A percentile compares a stretch with the other conserved stretches of the same genome.
Evolutionary conservation across 2,888 invertebrate genomes (phyloP).

Genomic region (Meiosimyza platycephala): DNA sequence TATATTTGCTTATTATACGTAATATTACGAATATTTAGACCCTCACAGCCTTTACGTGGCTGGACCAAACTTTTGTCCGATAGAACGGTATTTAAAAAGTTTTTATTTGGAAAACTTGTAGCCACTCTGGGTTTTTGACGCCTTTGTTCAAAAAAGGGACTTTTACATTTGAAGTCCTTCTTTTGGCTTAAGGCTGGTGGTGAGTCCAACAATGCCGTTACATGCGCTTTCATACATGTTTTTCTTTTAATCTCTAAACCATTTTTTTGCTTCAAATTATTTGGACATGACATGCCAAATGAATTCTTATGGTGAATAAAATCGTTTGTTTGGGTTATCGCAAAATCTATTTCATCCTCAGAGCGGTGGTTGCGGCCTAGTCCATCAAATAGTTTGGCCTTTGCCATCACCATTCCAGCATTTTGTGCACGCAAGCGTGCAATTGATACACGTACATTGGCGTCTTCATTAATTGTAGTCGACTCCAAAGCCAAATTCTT

Average conservation of each 20-base stretch:
- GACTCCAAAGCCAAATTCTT: conserved; percentile 6
- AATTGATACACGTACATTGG: conserved; percentile 77
- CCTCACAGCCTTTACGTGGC: conserved; percentile 8
- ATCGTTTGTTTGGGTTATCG: not conserved
- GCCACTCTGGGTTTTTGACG: conserved; percentile 39
- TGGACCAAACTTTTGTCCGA: conserved; percentile 39
- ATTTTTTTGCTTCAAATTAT: too few species aligned
- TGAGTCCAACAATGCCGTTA: conserved; percentile 12
- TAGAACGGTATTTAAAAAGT: conserved; percentile 42
- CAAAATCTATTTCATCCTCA: conserved; percentile 29
- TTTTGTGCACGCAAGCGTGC: conserved; percentile 79
- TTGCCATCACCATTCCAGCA: conserved; percentile 83
- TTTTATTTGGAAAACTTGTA: conserved; percentile 40
- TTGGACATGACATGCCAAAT: too few species aligned
- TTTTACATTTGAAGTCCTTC: conserved; percentile 35
- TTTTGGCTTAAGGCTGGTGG: conserved; percentile 25
- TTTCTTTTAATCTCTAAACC: too few species aligned
- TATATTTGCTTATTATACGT: conserved; percentile 20
- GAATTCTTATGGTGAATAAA: too few species aligned
- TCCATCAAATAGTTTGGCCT: conserved; percentile 80
- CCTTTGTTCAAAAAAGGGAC: conserved; percentile 47
- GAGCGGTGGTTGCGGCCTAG: conserved; percentile 49
- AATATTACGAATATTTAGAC: conserved; percentile 29
- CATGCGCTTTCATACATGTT: too few species aligned
- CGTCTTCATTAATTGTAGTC: conserved; percentile 49